Evolutionary conservation across 2,888 invertebrate genomes (phyloP), one percentile per base, ranked within the genome.

Genomic region (Frankliniella fusca): DNA sequence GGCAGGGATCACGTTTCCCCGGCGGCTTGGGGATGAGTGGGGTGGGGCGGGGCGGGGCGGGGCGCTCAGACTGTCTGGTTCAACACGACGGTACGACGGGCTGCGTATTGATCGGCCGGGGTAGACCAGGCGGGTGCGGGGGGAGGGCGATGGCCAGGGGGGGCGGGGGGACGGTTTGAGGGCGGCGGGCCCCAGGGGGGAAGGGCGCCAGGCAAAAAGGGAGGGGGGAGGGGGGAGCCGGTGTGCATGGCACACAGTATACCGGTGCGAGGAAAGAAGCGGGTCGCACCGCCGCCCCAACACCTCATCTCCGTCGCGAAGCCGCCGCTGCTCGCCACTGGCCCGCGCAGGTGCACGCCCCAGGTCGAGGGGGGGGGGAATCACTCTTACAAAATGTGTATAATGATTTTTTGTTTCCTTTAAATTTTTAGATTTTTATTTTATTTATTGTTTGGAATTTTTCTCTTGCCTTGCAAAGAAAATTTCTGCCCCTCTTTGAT

Each of bases 41-140:
- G 61, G 15, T 15, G 61, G 61, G 12, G 15, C 61, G 61, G 61
- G 61, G 18, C 54, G 61, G 61, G 54, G 61, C 20, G 61, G 15
- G 61, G 61, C 70, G 70, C 23, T n/a, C 70, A 76, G 70, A 76
- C 70, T 76, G 70, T 76, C 70, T 76, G 70, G 70, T 76, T 76
- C 70, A 76, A 76, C 70, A 76, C 70, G 70, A 23, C 70, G 70
- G 70, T 27, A 76, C 70, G 70, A 23, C 70, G 70, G 70, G 70
- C 70, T 76, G 23, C 27, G 70, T 70, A 76, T 76, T 76, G 70
- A 76, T 76, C 70, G 70, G 70, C 27, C 70, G 27, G 70, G 27
- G 70, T 10, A 38, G 38, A 38, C 38, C 38, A 38, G 38, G 61
- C 61, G 61, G n/a, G 61, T 5, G 61, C 61, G 54, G 15, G 54